Conservation (phyloP, 2,113 vertebrate species). For the Ochotona princeps region DNA sequence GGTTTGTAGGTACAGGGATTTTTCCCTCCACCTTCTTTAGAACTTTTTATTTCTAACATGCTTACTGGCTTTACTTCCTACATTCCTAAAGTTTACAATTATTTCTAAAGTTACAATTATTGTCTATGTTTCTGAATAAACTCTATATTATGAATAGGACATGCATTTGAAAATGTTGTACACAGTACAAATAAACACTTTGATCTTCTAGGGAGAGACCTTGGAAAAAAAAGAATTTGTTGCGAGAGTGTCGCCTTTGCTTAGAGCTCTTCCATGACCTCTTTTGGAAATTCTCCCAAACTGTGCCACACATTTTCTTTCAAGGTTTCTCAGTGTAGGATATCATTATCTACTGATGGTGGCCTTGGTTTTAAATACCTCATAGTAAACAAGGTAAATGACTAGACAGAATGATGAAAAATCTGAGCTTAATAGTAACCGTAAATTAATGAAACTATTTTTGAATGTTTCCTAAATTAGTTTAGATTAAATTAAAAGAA, state of each 20-base stretch:
- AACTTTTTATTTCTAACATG: conserved; percentile 40
- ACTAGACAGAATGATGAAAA: conserved; percentile 14
- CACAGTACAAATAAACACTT: conserved; percentile 39
- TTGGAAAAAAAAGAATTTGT: not conserved
- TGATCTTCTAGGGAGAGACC: not conserved
- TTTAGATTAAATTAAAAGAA: conserved; percentile 15
- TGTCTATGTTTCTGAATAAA: conserved; percentile 29
- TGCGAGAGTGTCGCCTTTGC: not conserved
- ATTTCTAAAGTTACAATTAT: not conserved
- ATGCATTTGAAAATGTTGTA: not conserved
- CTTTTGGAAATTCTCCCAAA: not conserved
- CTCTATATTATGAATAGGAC: not conserved
- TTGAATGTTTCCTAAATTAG: conserved; percentile 11
- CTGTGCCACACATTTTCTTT: not conserved
- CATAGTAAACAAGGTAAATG: not conserved
- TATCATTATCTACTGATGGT: conserved; percentile 26
- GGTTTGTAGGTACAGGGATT: too few species aligned
- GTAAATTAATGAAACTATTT: conserved; percentile 23
- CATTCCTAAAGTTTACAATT: not conserved
- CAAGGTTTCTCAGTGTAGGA: not conserved
- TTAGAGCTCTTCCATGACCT: not conserved
- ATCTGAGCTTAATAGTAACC: conserved; percentile 4
- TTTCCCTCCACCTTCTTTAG: not conserved
- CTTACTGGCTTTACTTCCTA: conserved; percentile 22
- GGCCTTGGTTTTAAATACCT: conserved; percentile 13